A percentile compares a stretch with the other conserved stretches of the same genome.
phyloP scores from a whole-genome alignment of 2,797 vertebrate species.

The Coregonus ussuriensis region DNA sequence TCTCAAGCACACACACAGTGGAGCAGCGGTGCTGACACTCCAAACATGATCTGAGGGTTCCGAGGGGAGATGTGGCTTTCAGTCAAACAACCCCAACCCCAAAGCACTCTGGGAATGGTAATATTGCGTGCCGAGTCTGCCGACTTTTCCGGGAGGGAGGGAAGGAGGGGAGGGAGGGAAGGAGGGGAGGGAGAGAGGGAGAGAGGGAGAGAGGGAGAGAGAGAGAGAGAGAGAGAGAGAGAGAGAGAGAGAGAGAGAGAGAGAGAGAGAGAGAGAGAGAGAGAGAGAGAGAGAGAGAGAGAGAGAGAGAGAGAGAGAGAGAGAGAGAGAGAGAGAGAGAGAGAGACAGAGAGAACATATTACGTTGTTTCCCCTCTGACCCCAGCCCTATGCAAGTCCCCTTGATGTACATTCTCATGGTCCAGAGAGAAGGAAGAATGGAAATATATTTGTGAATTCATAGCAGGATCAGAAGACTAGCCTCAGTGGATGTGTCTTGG shows the following conservation, averaged over 20 bases:
- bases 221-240: too few relatives aligned
- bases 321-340: too few relatives aligned
- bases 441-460: slow-evolving; percentile 50
- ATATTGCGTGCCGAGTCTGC: slow-evolving; percentile 6
- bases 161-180: too few relatives aligned
- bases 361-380: slow-evolving; percentile 22
- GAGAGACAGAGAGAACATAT: background rate
- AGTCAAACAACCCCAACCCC: slow-evolving; percentile 52
- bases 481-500: slow-evolving; percentile 57
- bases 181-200: too few relatives aligned
- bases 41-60: slow-evolving; percentile 60
- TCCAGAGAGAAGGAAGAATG: slow-evolving; percentile 14
- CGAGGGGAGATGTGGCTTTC: slow-evolving; percentile 62
- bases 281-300: too few relatives aligned
- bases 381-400: background rate
- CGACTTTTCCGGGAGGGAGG: too few relatives aligned
- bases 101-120: slow-evolving; percentile 28
- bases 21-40: slow-evolving; percentile 45
- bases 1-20: slow-evolving; percentile 35
- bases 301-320: too few relatives aligned
- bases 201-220: too few relatives aligned
- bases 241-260: too few relatives aligned
- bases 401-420: slow-evolving; percentile 67
- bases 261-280: too few relatives aligned
- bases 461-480: slow-evolving; percentile 55